Conservation (phyloP, 2,797 vertebrate genomes). For the Acipenser transmontanus region DNA sequence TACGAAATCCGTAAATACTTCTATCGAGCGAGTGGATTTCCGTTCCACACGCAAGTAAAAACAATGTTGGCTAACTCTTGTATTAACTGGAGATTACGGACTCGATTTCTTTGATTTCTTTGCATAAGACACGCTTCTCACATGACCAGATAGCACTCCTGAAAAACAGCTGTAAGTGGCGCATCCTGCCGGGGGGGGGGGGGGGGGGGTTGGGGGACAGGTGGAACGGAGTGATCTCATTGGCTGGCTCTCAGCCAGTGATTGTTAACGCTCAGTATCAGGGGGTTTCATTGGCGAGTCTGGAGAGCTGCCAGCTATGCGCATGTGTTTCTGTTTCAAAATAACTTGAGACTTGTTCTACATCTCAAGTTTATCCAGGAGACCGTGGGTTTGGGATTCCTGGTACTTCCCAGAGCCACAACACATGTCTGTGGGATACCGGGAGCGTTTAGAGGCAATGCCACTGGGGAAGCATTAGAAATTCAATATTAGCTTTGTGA, state of each 20-base stretch:
- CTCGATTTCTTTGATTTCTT: conserved; percentile 37
- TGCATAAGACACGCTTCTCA: conserved; percentile 51
- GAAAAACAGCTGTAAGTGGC: conserved; percentile 41
- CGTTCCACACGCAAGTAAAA: conserved; percentile 5
- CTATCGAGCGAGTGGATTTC: conserved; percentile 31
- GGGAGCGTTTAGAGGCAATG: conserved; percentile 46
- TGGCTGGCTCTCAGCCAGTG: conserved; percentile 28
- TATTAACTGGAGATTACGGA: conserved; percentile 21
- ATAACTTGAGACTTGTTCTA: conserved; percentile 22
- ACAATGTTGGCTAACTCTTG: conserved; percentile 31
- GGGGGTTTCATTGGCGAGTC: conserved; percentile 14
- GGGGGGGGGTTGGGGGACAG: conserved; percentile 39
- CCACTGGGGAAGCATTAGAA: conserved; percentile 61
- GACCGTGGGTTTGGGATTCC: conserved; percentile 26
- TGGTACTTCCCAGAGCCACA: conserved; percentile 39
- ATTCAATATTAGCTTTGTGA: conserved; percentile 63
- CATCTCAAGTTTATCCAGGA: conserved; percentile 29
- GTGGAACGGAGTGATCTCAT: conserved; percentile 38
- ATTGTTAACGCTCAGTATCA: conserved; percentile 15
- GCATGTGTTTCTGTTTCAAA: conserved; percentile 18
- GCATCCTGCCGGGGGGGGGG: conserved; percentile 12
- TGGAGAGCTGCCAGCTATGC: conserved; percentile 3
- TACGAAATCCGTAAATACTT: conserved; percentile 28
- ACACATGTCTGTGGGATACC: conserved; percentile 43
- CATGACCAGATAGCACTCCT: conserved; percentile 45